Percentiles rank a stretch among this genome's conserved stretches.
These are phyloP conservation scores for Mythimna pallens DNA, from an alignment of 2,888 invertebrate species.

Conservation along the genomic window DNA sequence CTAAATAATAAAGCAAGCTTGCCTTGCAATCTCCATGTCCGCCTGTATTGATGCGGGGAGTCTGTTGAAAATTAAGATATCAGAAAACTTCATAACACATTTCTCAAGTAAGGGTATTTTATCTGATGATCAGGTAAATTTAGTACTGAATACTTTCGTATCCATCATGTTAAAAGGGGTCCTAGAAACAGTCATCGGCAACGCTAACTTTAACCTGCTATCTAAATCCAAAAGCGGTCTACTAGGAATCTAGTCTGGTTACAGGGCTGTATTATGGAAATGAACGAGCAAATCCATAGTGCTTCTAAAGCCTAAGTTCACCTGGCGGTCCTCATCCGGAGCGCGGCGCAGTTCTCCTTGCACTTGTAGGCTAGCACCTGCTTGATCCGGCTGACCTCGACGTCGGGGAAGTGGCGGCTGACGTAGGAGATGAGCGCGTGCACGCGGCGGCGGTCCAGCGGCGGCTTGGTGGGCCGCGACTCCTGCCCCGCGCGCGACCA, in stretches of 20 bases:
- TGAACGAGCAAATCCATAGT: neutral
- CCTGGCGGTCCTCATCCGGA: slow-evolving; percentile 94
- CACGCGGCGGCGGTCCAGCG: slow-evolving; percentile 93
- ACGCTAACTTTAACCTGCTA: neutral
- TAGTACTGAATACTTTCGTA: neutral
- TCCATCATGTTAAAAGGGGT: neutral
- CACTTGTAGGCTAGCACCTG: slow-evolving; percentile 95
- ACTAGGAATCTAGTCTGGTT: neutral
- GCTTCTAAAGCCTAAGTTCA: slow-evolving; percentile 75
- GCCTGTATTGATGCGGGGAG: slow-evolving; percentile 52
- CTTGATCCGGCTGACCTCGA: slow-evolving; percentile 94
- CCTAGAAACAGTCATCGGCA: neutral
- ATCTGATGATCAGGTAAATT: slow-evolving; percentile 3
- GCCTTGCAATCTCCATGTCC: slow-evolving; percentile 54
- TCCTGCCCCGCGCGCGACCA: slow-evolving; percentile 94
- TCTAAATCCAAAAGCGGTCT: neutral
- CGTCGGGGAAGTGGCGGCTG: slow-evolving; percentile 93
- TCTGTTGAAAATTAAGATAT: slow-evolving; percentile 49
- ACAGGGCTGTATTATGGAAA: neutral
- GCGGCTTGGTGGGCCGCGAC: slow-evolving; percentile 94
- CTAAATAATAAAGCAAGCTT: slow-evolving; percentile 50
- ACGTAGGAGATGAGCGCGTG: slow-evolving; percentile 95
- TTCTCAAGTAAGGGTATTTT: neutral
- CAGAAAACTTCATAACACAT: slow-evolving; percentile 32
- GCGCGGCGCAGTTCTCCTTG: slow-evolving; percentile 94